Conservation (phyloP, 2,797 vertebrate species). For the Eulemur rubriventer region DNA sequence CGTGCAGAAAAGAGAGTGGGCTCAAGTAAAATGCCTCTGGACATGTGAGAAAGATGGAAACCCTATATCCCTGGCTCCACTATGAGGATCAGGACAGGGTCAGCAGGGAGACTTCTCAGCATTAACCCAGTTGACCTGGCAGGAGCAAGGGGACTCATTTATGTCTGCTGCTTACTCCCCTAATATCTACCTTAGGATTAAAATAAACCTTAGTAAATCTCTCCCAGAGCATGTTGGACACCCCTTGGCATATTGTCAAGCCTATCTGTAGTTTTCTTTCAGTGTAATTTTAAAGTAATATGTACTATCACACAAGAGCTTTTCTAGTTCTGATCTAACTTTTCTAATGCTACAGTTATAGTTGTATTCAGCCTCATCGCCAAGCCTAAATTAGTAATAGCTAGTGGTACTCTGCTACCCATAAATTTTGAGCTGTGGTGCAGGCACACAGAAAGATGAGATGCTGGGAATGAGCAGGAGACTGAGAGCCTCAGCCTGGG, state of each 20-base stretch:
- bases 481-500: background rate
- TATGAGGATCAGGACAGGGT: background rate
- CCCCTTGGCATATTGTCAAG: background rate
- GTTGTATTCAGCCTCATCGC: background rate
- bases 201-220: background rate
- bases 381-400: background rate
- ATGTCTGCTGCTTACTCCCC: background rate
- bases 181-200: background rate
- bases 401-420: background rate
- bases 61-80: background rate
- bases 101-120: background rate
- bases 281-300: slow-evolving; percentile 24
- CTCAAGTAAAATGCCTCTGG: background rate
- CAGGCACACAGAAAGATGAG: background rate
- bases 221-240: background rate
- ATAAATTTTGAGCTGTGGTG: background rate
- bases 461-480: background rate
- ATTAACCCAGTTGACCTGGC: background rate
- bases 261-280: background rate
- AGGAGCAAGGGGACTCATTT: background rate
- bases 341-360: background rate
- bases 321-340: slow-evolving; percentile 9
- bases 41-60: background rate
- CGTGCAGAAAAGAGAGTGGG: background rate
- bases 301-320: background rate